A percentile compares a stretch with the other conserved stretches of the same genome.
phyloP scores from a whole-genome alignment of 2,888 invertebrate genomes.

The Phymatocera aterrima region DNA sequence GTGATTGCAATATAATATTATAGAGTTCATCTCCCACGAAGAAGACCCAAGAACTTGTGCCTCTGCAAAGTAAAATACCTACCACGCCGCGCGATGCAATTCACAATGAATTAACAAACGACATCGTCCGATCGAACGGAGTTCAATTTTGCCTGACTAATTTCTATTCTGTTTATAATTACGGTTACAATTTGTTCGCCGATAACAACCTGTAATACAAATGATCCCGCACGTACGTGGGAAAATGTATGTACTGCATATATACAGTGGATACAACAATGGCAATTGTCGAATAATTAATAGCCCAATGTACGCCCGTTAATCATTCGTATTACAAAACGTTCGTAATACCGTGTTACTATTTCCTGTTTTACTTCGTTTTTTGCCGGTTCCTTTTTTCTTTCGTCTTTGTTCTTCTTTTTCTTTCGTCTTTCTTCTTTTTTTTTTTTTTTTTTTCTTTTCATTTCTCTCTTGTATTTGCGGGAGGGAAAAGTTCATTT shows the following conservation, averaged over 20 bases:
- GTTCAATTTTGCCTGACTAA: too few species aligned
- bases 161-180: too few species aligned
- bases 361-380: background rate
- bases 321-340: background rate
- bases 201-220: conserved; percentile 3
- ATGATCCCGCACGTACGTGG: too few species aligned
- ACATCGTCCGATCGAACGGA: too few species aligned
- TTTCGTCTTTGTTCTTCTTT: background rate
- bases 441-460: background rate
- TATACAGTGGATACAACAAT: conserved; percentile 22
- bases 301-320: background rate
- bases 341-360: background rate
- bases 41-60: too few species aligned
- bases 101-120: too few species aligned
- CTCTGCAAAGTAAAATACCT: too few species aligned
- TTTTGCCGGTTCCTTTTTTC: background rate
- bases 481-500: background rate
- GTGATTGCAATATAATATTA: too few species aligned
- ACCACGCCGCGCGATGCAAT: too few species aligned
- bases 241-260: too few species aligned
- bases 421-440: background rate
- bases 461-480: background rate
- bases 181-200: conserved; percentile 2
- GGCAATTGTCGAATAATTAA: conserved; percentile 31
- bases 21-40: too few species aligned